Evolutionary conservation across 2,113 vertebrate species (phyloP), one percentile per base, ranked within the genome.

Genomic region (Alosa alosa): DNA sequence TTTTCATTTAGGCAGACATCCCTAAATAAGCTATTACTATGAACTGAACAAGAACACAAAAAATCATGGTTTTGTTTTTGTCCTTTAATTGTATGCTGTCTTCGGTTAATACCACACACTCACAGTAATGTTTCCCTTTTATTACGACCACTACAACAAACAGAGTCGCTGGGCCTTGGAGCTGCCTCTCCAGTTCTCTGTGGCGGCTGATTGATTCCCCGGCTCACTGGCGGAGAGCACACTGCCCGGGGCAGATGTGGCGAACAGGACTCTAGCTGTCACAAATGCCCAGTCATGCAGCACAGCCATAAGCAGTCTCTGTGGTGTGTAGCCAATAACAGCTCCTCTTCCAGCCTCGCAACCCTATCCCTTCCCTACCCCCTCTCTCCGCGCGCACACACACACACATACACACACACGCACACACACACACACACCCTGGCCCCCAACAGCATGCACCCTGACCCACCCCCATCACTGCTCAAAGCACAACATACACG

Each of bases 201-300:
- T 90, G 47, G 41, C 86, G 88, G 90, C 90, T 93, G 92, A 94
- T 93, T 94, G 93, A 94, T 93, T 91, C 84, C 84, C 86, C 86
- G 92, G 88, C 89, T 87, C 86, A 86, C 81, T 89, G 89, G 87
- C 90, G 89, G 86, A 88, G 91, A 9, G 88, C 86, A 31, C 87
- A 57, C 86, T 87, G 82, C 93, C 90, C 86, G 87, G 85, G 89
- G 93, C 93, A 94, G 92, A 94, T 94, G 92, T 93, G 91, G 89
- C 91, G 89, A 90, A 89, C 90, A 90, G 92, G 87, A 90, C 92
- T 92, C 91, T 90, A 88, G 91, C 92, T 92, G 93, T 93, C 94
- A 94, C 94, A 94, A 94, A 95, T 94, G 93, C 90, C 94, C 93
- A 94, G 94, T 94, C 94, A 94, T 94, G 93, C 94, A 94, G 92